A percentile compares a stretch with the other conserved stretches of the same genome.
phyloP scores from a whole-genome alignment of 1,140 invertebrate genomes.

The Drosophila melanogaster region DNA sequence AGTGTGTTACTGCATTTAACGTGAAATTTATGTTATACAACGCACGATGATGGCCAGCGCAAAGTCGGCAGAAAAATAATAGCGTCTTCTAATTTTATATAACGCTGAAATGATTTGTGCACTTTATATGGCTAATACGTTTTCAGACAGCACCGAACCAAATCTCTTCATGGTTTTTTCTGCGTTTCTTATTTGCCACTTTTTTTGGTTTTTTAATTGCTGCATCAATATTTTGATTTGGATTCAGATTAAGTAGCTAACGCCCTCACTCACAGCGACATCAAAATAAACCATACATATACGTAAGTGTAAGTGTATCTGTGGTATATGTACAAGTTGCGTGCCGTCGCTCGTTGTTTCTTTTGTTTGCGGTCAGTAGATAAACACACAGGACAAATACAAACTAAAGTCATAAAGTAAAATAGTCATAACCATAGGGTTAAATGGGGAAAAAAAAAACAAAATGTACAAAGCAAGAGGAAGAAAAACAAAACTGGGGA shows the following conservation, averaged over 20 bases:
- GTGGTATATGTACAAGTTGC: conserved; percentile 35
- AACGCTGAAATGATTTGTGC: conserved; percentile 22
- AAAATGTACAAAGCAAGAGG: conserved; percentile 16
- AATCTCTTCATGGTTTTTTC: conserved; percentile 1
- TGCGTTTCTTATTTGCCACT: conserved; percentile 1
- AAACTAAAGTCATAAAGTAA: conserved; percentile 17
- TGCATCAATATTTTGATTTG: conserved; percentile 34
- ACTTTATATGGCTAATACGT: conserved; percentile 25
- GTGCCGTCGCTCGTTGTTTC: conserved; percentile 4
- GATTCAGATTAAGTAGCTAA: conserved; percentile 70
- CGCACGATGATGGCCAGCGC: conserved; percentile 28
- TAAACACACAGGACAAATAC: conserved; percentile 3
- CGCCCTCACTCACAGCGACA: conserved; percentile 40
- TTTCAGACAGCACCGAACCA: conserved; percentile 27
- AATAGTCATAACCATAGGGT: conserved; percentile 14
- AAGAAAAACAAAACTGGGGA: not conserved
- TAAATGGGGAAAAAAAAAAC: not conserved
- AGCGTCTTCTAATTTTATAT: not conserved
- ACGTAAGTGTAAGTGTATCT: conserved; percentile 16
- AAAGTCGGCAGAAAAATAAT: conserved; percentile 15
- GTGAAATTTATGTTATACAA: conserved; percentile 26
- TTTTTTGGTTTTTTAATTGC: conserved; percentile 28
- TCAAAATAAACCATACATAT: conserved; percentile 45
- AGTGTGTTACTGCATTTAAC: conserved; percentile 18
- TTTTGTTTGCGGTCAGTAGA: conserved; percentile 1